These are phyloP conservation scores for Glareola pratincola DNA, from an alignment of 2,113 vertebrate species.

Conservation along the genomic window DNA sequence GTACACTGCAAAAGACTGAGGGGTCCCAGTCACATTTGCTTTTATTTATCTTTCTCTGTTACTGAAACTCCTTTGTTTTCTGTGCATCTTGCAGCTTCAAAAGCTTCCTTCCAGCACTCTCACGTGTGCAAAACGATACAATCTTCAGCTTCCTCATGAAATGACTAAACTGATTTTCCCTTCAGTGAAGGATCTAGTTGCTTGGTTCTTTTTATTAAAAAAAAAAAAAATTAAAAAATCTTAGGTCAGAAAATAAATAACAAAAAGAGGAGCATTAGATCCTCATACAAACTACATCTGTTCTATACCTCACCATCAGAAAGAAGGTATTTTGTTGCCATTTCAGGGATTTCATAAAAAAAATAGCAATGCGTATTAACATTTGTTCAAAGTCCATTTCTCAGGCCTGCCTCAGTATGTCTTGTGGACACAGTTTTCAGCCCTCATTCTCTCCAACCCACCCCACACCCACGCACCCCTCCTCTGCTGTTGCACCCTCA, in stretches of 20 bases:
- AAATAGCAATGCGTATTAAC: neutral
- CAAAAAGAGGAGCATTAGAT: neutral
- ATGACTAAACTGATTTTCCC: neutral
- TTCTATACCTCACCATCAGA: neutral
- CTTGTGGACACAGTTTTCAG: neutral
- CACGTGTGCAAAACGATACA: rapidly evolving
- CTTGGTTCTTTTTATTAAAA: neutral
- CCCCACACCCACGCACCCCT: neutral
- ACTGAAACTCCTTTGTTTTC: neutral
- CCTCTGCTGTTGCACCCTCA: neutral
- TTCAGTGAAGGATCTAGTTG: neutral
- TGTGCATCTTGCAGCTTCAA: neutral
- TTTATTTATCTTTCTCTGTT: neutral
- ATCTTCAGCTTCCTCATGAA: neutral
- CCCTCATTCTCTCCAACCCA: neutral
- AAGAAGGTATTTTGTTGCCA: neutral
- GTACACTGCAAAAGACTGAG: neutral
- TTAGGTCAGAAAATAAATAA: neutral
- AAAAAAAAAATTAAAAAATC: neutral
- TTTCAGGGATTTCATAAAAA: neutral
- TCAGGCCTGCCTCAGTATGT: neutral
- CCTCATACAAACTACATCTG: neutral
- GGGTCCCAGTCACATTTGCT: neutral
- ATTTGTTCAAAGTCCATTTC: neutral
- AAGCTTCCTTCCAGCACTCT: neutral